Conservation (phyloP, 2,797 vertebrate genomes). For the Acropternis orthonyx region DNA sequence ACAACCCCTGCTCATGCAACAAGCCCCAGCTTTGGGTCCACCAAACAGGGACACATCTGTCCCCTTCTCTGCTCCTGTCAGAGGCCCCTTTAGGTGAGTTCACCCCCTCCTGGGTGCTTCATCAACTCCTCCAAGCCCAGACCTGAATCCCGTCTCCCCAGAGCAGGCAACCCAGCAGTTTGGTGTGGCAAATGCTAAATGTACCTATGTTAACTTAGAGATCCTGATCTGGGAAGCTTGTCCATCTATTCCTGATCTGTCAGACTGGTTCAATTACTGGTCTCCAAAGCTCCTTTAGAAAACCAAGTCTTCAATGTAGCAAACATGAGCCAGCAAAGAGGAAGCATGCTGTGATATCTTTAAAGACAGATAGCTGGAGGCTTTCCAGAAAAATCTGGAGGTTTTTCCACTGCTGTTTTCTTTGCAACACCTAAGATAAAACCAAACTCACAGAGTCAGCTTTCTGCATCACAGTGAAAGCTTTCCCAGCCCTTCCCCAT, state of each 20-base stretch:
- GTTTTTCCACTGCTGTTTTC: neutral
- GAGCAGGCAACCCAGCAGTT: neutral
- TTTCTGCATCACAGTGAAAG: neutral
- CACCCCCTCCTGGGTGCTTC: neutral
- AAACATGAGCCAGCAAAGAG: neutral
- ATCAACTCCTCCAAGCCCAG: neutral
- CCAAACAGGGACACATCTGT: fast-evolving
- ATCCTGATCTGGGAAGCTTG: neutral
- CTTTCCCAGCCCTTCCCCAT: fast-evolving
- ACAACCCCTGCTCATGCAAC: neutral
- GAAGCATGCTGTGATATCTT: neutral
- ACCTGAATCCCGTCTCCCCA: neutral
- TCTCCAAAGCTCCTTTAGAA: neutral
- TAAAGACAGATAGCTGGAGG: neutral
- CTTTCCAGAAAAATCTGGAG: neutral
- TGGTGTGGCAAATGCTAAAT: neutral
- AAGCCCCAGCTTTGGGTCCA: neutral
- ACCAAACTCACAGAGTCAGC: neutral
- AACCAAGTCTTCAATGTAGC: neutral
- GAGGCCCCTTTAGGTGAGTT: fast-evolving
- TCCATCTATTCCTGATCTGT: neutral
- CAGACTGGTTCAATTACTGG: neutral
- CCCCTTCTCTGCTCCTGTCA: fast-evolving
- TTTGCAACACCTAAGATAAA: neutral
- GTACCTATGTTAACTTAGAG: neutral